phyloP scores from a whole-genome alignment of 92 coral and sea anemone genomes.

The Siderastrea siderea region DNA sequence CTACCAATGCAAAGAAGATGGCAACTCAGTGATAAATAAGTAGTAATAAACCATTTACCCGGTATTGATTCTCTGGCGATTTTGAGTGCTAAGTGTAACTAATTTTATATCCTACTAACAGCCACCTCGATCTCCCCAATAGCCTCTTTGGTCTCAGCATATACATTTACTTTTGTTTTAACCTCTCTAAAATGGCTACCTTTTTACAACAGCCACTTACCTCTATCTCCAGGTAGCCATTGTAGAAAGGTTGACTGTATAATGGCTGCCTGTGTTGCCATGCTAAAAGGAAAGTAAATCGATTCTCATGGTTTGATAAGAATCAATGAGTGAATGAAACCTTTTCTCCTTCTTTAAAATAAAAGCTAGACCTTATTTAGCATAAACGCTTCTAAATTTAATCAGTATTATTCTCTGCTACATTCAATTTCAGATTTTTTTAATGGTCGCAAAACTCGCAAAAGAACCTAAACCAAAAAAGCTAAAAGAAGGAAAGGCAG shows the following conservation, averaged over 20 bases:
- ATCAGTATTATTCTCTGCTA: background rate
- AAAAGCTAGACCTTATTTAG: background rate
- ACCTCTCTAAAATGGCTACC: no score
- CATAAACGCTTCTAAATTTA: background rate
- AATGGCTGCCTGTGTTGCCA: slow-evolving; percentile 26
- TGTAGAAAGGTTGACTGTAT: slow-evolving; percentile 3
- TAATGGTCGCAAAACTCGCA: slow-evolving; percentile 37
- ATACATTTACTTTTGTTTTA: no score
- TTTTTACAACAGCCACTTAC: no score
- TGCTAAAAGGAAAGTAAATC: slow-evolving; percentile 8
- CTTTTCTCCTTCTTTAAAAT: background rate
- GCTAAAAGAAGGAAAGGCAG: slow-evolving; percentile 10
- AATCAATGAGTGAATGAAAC: background rate
- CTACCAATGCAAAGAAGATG: no score
- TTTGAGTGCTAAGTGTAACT: no score
- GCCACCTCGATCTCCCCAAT: no score
- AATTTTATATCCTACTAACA: no score
- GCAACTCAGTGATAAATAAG: no score
- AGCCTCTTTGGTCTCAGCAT: no score
- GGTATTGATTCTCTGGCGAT: no score
- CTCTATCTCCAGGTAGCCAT: slow-evolving; percentile 13
- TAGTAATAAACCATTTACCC: no score
- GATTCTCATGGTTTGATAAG: slow-evolving; percentile 10
- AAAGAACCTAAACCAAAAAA: slow-evolving; percentile 29
- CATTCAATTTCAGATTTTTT: slow-evolving; percentile 31